Base-by-base conservation (phyloP, 35 echinoderm and acorn worm species). In the Ophiothrix spiculata region DNA sequence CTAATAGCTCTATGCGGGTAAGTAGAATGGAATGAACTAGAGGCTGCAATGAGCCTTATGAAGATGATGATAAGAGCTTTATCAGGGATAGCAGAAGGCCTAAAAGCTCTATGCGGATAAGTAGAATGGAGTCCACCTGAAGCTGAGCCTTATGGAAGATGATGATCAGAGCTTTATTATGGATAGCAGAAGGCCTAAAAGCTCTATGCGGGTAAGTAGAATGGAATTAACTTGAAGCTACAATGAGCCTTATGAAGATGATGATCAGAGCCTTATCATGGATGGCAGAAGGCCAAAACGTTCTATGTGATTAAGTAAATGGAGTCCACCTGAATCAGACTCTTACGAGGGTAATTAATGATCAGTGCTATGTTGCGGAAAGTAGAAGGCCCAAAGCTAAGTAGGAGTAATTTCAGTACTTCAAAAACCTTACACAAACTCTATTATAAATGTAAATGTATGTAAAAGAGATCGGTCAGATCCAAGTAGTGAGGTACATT, bases 81-180 rank as follows among this genome's bases (percentile, higher is more conserved):
- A 93, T 94, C 56, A 98, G 94, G 95, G 95, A 98, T 33, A 64
- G 86, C 31, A 91, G 95, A 32, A 2, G 89, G n/a, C 35, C 85
- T 0, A 86, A 60, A 36, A 89, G 82, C 40, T 89, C 90, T 8
- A 80, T 95, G 19, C 74, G 90, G 80, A 85, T 95, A 78, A 86
- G 96, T 99, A 0, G 86, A 94, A 36, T 99, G 89, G 86, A 88
- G 86, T 36, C 33, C 73, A 15, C 88, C 95, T 8, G 95, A 98
- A 19, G 74, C 40, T 1, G 89, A 88, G 16, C 38, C 56, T 31
- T 85, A 86, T 16, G 74, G n/a, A 93, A 32, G 95, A 98, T 73
- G 95, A 98, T 80, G 95, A 98, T 21, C 91, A 93, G 56, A 98
- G 95, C 40, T 98, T 98, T 32, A 93, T 94, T 56, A 98, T 98